Conservation (phyloP, 2,797 vertebrate species). For the Alosa sapidissima region DNA sequence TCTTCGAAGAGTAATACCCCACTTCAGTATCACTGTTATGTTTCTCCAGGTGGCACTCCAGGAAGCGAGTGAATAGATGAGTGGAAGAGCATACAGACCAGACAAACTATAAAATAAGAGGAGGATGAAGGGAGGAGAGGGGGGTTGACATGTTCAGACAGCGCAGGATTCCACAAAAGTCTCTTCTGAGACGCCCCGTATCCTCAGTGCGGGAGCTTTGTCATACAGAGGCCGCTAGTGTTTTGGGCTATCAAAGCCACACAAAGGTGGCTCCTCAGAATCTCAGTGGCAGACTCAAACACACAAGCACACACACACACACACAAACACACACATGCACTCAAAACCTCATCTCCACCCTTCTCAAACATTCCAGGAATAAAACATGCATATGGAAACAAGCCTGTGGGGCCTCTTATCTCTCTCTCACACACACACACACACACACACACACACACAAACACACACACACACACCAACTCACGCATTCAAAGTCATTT, state of each 20-base stretch:
- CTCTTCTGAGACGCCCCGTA: conserved; percentile 44
- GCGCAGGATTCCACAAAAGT: conserved; percentile 34
- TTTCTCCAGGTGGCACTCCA: conserved; percentile 5
- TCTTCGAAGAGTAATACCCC: neutral
- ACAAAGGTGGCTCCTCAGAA: neutral
- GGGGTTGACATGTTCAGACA: conserved; percentile 58
- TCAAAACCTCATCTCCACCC: conserved; percentile 12
- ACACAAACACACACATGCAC: conserved; percentile 20
- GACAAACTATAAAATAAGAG: conserved; percentile 14
- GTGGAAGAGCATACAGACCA: neutral
- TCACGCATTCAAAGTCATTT: neutral
- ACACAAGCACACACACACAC: neutral
- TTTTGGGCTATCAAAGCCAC: conserved; percentile 13
- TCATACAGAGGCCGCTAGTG: neutral
- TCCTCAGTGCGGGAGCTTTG: neutral
- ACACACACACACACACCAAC: neutral
- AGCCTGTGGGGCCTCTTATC: conserved; percentile 20
- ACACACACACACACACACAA: conserved; percentile 17
- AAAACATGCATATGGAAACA: conserved; percentile 23
- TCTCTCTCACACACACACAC: neutral
- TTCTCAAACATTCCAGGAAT: conserved; percentile 25
- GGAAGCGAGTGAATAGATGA: neutral
- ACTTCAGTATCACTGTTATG: neutral
- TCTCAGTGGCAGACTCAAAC: neutral
- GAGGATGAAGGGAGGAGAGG: neutral